Base-by-base conservation (phyloP, 2,888 invertebrate genomes). In the Chrysotoxum bicinctum region DNA sequence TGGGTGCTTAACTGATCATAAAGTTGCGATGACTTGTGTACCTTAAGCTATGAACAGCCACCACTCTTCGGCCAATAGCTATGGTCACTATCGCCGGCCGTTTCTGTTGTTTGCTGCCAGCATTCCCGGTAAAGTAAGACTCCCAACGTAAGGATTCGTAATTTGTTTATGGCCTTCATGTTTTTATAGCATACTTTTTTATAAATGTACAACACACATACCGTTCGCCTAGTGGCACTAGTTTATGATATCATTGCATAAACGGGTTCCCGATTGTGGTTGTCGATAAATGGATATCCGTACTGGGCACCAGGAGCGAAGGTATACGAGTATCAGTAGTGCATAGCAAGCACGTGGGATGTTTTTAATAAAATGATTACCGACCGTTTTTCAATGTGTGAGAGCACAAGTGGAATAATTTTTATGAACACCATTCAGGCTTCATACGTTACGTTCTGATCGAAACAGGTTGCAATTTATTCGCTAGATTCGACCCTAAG, bases 361-460 rank as follows among this genome's bases (percentile, higher is more conserved):
- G 62, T 76, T 85, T n/a, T 85, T 85, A 85, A 85, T 85, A 81
- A 85, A 85, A 85, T 77, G 85, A 80, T 81, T 76, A 76, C 76
- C 64, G 81, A 58, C 54, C 80, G 32, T 54, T 72, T 79, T 79
- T 76, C 48, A 68, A 80, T 73, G 52, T 58, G 21, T 50, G 72
- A 43, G 50, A 64, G 37, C 50, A 32, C 77, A 85, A 81, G 68
- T 85, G 75, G 64, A 76, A 81, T 85, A 52, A 81, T 85, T 85
- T 85, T 85, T 85, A 81, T 85, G 69, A 73, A 85, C 68, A 73
- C 50, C 58, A 37, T 54, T 82, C 77, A 64, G 64, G 75, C 19
- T 70, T 48, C 37, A 35, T 40, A 26, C 14, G 48, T 21, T 32
- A 21, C 30, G 45, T 72, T 60, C 80, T 68, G 72, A 72, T 76